Conservation (phyloP, 37 sponge, comb jelly and placozoan genomes). For the Tethya wilhelma region DNA sequence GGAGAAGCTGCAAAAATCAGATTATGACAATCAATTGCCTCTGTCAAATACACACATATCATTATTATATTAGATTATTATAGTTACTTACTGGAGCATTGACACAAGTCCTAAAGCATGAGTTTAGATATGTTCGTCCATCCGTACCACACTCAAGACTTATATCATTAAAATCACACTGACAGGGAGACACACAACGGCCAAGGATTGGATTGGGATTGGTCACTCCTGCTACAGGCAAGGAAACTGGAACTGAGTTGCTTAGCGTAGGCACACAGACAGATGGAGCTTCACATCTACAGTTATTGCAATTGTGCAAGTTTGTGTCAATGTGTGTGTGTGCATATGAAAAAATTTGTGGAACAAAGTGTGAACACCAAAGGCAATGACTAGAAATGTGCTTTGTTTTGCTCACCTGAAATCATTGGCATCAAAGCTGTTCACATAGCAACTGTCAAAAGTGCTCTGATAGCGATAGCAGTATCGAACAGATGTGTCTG, state of each 20-base stretch:
- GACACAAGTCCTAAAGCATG: conserved; percentile 41
- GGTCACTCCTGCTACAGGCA: conserved; percentile 2
- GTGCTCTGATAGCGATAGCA: conserved; percentile 26
- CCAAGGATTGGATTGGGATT: conserved; percentile 17
- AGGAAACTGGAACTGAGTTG: background rate
- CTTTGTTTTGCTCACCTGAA: conserved; percentile 47
- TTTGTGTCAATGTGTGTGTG: background rate
- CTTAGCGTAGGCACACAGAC: conserved; percentile 38
- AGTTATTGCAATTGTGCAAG: background rate
- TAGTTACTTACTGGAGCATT: conserved; percentile 27
- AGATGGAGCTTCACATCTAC: conserved; percentile 24
- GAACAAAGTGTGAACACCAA: too few species aligned
- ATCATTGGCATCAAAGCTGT: conserved; percentile 24
- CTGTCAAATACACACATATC: too few species aligned
- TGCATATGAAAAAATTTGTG: background rate
- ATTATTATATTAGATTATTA: too few species aligned
- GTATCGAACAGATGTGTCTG: conserved; percentile 40
- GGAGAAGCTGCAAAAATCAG: background rate
- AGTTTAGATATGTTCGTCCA: conserved; percentile 44
- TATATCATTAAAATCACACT: background rate
- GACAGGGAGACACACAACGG: conserved; percentile 37
- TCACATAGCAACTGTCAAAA: conserved; percentile 36
- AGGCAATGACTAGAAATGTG: too few species aligned
- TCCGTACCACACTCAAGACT: conserved; percentile 42
- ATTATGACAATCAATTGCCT: too few species aligned